These are phyloP conservation scores for Anas flavirostris DNA, from an alignment of 2,797 vertebrate species.

Conservation along the genomic window DNA sequence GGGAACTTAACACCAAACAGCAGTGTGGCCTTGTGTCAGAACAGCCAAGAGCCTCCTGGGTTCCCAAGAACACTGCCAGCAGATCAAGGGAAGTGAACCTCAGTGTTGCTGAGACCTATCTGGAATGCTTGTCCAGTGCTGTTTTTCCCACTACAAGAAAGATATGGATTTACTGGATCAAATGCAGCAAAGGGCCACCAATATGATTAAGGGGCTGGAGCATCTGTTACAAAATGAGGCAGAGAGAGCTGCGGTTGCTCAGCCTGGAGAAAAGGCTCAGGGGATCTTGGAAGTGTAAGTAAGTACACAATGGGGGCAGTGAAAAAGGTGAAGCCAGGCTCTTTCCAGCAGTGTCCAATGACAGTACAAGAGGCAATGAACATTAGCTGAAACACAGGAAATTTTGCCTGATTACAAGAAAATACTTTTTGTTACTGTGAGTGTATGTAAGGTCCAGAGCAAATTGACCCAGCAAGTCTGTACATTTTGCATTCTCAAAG, in stretches of 20 bases:
- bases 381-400: neutral
- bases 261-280: neutral
- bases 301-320: neutral
- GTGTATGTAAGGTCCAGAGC: neutral
- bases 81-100: neutral
- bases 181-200: neutral
- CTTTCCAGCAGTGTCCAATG: neutral
- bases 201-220: fast-evolving
- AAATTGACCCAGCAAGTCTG: neutral
- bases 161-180: neutral
- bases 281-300: neutral
- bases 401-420: neutral
- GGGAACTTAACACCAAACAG: neutral
- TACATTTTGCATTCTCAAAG: neutral
- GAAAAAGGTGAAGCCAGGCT: neutral
- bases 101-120: fast-evolving
- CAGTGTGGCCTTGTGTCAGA: neutral
- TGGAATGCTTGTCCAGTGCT: fast-evolving
- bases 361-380: neutral
- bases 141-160: neutral
- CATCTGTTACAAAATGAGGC: neutral
- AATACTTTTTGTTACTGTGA: neutral
- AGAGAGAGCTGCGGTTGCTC: neutral
- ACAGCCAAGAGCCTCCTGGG: neutral
- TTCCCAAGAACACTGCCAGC: neutral